A percentile compares a stretch with the other conserved stretches of the same genome.
phyloP scores from a whole-genome alignment of 2,888 invertebrate genomes.

The Mimumesa dahlbomi region DNA sequence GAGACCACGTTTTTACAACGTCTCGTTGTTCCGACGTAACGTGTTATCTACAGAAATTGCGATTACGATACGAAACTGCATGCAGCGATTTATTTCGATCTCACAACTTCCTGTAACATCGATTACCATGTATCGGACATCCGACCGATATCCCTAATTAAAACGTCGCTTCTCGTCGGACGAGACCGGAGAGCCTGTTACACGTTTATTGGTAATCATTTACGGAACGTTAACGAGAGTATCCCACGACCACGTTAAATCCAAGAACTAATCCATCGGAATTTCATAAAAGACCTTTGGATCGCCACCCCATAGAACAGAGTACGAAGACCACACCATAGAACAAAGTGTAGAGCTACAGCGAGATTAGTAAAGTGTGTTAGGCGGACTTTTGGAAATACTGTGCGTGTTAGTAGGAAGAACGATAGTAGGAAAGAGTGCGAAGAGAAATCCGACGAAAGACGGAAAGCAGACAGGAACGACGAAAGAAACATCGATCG shows the following conservation, averaged over 20 bases:
- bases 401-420: conserved; percentile 8
- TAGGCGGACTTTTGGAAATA: background rate
- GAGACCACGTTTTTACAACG: too few relatives aligned
- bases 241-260: background rate
- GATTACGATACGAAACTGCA: background rate
- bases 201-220: too few relatives aligned
- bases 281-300: too few relatives aligned
- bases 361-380: too few relatives aligned
- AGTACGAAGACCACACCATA: too few relatives aligned
- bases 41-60: background rate
- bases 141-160: background rate
- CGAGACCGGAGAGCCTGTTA: background rate
- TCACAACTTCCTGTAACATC: background rate
- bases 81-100: too few relatives aligned
- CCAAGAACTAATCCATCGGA: too few relatives aligned
- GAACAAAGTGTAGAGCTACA: too few relatives aligned
- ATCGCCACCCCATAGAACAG: too few relatives aligned
- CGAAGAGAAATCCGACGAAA: background rate
- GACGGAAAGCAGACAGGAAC: conserved; percentile 1
- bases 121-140: background rate
- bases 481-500: background rate
- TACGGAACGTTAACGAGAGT: background rate
- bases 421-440: background rate
- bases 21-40: too few relatives aligned
- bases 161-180: background rate